Evolutionary conservation across 2,888 invertebrate species (phyloP).

Genomic region (Ceriagrion tenellum): DNA sequence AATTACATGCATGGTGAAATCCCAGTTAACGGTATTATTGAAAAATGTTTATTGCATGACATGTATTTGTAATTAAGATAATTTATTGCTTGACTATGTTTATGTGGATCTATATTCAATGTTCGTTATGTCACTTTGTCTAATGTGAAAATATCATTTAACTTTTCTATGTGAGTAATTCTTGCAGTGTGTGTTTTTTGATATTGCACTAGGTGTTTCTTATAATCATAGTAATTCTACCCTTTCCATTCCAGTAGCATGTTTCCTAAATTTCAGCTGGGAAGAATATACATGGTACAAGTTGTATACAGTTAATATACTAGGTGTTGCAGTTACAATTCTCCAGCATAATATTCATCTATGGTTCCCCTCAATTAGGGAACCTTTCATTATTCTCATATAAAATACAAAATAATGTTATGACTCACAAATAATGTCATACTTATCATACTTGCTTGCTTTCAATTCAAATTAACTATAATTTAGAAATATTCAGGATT

Average conservation of each 20-base stretch:
- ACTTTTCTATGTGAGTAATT: constrained; percentile 8
- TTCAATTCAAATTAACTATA: too few species aligned
- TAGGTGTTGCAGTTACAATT: not conserved
- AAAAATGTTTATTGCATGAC: constrained; percentile 29
- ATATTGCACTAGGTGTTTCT: not conserved
- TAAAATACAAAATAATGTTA: too few species aligned
- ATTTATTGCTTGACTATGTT: constrained; percentile 7
- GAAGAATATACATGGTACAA: not conserved
- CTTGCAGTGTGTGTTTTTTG: not conserved
- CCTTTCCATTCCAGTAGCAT: constrained; percentile 32
- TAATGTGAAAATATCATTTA: constrained; percentile 6
- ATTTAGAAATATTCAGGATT: too few species aligned
- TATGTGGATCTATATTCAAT: constrained; percentile 17
- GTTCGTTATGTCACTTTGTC: constrained; percentile 21
- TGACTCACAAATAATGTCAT: too few species aligned
- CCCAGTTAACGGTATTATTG: not conserved
- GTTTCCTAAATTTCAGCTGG: not conserved
- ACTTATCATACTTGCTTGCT: too few species aligned
- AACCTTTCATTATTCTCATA: too few species aligned
- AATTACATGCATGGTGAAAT: not conserved
- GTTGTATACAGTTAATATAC: not conserved
- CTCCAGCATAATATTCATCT: not conserved
- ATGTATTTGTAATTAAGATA: constrained; percentile 21
- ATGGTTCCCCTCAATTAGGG: too few species aligned
- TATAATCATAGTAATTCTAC: not conserved